Base-by-base conservation (phyloP, 2,888 invertebrate genomes). In the Aromia moschata region DNA sequence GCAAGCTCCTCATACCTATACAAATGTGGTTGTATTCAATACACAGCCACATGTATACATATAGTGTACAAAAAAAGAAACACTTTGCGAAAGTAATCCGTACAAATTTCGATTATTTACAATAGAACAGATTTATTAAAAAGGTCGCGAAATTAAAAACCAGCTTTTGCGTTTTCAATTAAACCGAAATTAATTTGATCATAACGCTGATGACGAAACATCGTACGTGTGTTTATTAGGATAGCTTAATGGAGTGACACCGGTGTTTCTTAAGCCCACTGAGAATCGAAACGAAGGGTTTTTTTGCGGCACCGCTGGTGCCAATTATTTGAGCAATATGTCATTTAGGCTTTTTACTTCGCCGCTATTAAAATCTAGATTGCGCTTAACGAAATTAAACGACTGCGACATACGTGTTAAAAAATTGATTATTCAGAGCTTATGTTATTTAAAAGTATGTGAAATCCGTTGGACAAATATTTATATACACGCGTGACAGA, bases 321-420 rank as follows among this genome's bases (percentile, higher is more conserved):
- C n/a, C 33, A 33, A 10, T 33, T 33, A 33, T 33, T 33, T 33
- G n/a, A 11, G 33, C 33, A 33, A 33, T 33, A 33, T 33, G 33
- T 33, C 33, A 33, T 33, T 33, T 33, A 33, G n/a, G 11, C 10
- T 33, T 33, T 33, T 33, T 33, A 7, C 11, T 3, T 11, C 5
- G 2, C n/a, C n/a, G 33, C 33, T 33, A 33, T 33, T 33, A 25
- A 33, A 3, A 10, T 25, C 5, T 33, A 33, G n/a, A 33, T 33
- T 33, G 33, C 33, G 7, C n/a, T 11, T 33, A 33, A 33, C 33
- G 33, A 33, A 33, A 33, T 33, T 33, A 33, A 7, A n/a, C n/a
- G n/a, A n/a, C 25, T 7, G 25, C 25, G 25, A 25, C 25, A 25
- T 7, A 25, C 25, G 7, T 25, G 3, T 25, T 5, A 25, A 25